phyloP scores from a whole-genome alignment of 92 coral and sea anemone genomes.

The Actinernus sp. region DNA sequence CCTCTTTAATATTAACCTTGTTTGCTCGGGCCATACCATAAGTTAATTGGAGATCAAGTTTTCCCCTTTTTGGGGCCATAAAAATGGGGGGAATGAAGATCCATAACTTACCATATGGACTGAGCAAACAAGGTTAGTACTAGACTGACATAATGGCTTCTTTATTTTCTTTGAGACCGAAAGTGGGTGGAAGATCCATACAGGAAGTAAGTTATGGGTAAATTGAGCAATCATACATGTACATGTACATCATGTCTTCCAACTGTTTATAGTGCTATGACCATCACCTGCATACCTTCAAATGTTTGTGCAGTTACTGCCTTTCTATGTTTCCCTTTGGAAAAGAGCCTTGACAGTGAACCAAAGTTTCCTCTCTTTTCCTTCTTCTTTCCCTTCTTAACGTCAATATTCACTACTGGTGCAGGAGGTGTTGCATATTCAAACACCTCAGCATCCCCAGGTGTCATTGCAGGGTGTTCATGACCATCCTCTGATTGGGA shows the following conservation, averaged over 20 bases:
- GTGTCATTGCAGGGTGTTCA: slow-evolving; percentile 9
- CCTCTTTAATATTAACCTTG: too few species aligned
- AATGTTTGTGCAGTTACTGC: slow-evolving; percentile 33
- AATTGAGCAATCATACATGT: not conserved
- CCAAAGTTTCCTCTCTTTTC: slow-evolving; percentile 64
- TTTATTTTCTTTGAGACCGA: too few species aligned
- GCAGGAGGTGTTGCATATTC: slow-evolving; percentile 34
- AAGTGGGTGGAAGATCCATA: too few species aligned
- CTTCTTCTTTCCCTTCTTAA: slow-evolving; percentile 49
- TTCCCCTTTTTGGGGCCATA: too few species aligned
- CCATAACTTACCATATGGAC: too few species aligned
- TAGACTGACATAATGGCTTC: too few species aligned
- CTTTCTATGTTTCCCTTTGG: slow-evolving; percentile 67
- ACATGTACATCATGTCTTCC: not conserved
- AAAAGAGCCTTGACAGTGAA: slow-evolving; percentile 77
- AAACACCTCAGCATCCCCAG: slow-evolving; percentile 77
- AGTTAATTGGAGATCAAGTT: too few species aligned
- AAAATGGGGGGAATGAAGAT: too few species aligned
- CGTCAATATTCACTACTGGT: not conserved
- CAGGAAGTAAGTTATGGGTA: too few species aligned
- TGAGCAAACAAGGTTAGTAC: too few species aligned
- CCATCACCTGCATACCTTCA: slow-evolving; percentile 27
- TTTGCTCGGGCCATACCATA: too few species aligned
- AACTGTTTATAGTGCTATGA: not conserved
- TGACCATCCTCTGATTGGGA: slow-evolving; percentile 34